Percentiles rank a stretch among this genome's conserved stretches.
Evolutionary conservation across 2,113 vertebrate species (phyloP).

Genomic region (Callocephalon fimbriatum): DNA sequence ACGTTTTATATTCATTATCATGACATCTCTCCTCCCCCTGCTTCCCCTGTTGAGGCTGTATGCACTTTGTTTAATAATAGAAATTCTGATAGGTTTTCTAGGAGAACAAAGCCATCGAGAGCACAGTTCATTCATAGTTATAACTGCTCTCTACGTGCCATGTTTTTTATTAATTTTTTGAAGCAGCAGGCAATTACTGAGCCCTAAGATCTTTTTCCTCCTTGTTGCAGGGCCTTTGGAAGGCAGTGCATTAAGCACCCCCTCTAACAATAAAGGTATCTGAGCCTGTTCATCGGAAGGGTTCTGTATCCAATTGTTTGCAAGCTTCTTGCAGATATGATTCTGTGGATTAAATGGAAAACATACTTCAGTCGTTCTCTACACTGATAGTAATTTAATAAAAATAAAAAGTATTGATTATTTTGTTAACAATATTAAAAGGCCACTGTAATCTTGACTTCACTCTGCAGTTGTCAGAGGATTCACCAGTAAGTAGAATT

Average conservation of each 20-base stretch:
- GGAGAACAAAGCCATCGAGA: constrained; percentile 29
- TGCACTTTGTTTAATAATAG: constrained; percentile 1
- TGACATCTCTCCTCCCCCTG: neutral
- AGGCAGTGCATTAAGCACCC: neutral
- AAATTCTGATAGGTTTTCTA: constrained; percentile 19
- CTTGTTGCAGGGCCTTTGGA: constrained; percentile 9
- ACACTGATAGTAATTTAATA: constrained; percentile 57
- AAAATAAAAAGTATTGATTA: constrained; percentile 62
- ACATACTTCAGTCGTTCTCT: constrained; percentile 29
- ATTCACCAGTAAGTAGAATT: neutral
- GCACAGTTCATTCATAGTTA: constrained; percentile 12
- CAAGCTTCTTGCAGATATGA: constrained; percentile 26
- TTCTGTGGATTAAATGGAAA: constrained; percentile 38
- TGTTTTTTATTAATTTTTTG: constrained; percentile 44
- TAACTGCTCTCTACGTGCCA: neutral
- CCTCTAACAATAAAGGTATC: constrained; percentile 33
- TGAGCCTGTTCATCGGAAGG: neutral
- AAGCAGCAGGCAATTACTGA: constrained; percentile 41
- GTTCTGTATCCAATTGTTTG: constrained; percentile 46
- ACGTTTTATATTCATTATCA: neutral
- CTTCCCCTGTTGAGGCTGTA: neutral
- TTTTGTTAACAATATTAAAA: constrained; percentile 51
- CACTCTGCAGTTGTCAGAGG: neutral
- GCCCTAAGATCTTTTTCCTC: neutral
- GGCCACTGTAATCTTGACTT: constrained; percentile 19